Base-by-base conservation (phyloP, 2,888 invertebrate genomes). In the Flexamia atlantica region DNA sequence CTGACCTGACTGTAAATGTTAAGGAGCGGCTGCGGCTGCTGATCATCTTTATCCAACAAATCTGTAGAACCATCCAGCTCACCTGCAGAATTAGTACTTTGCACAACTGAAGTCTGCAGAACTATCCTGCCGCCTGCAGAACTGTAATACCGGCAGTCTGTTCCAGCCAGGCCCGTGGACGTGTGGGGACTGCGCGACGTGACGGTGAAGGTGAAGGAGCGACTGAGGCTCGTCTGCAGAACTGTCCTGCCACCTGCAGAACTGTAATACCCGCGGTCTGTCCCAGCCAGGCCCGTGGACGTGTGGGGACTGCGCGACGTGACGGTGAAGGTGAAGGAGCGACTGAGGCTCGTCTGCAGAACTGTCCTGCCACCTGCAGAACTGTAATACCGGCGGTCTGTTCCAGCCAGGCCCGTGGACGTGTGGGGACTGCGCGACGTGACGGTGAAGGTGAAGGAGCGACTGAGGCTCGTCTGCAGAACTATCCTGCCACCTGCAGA, bases 41-140 rank as follows among this genome's bases (percentile, higher is more conserved):
- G n/a, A n/a, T n/a, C n/a, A n/a, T n/a, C n/a, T n/a, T n/a, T n/a
- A n/a, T n/a, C n/a, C n/a, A n/a, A n/a, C n/a, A n/a, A n/a, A n/a
- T n/a, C n/a, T n/a, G n/a, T n/a, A n/a, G n/a, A n/a, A n/a, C n/a
- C n/a, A n/a, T n/a, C n/a, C n/a, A n/a, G n/a, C n/a, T n/a, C n/a
- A n/a, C n/a, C n/a, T n/a, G n/a, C n/a, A n/a, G n/a, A n/a, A n/a
- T n/a, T n/a, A n/a, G n/a, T n/a, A n/a, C n/a, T n/a, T n/a, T n/a
- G n/a, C n/a, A n/a, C n/a, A 40, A 12, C 7, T 9, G 40, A n/a
- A n/a, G 93, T 94, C 88, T 97, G 97, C 90, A 93, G 93, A 17
- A 17, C 14, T 3, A 46, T n/a, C n/a, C n/a, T n/a, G n/a, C n/a
- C n/a, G n/a, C n/a, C n/a, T n/a, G 46, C 46, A 46, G 46, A 46